Evolutionary conservation across 2,113 vertebrate species (phyloP).

Genomic region (Barnardius zonarius): DNA sequence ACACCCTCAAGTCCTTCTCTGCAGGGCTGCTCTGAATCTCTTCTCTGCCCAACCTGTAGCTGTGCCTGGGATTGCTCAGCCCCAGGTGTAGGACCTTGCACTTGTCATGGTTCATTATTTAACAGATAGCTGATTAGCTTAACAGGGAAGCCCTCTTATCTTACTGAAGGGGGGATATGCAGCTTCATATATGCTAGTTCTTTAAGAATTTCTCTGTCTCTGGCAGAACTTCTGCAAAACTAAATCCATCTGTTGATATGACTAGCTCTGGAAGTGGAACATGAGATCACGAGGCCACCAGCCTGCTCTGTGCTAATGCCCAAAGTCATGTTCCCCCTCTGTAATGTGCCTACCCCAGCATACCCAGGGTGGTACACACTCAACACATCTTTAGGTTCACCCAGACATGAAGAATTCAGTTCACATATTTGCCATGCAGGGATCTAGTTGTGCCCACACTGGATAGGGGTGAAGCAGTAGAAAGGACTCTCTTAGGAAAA

Average conservation of each 20-base stretch:
- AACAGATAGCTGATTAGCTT: neutral
- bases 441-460: rapidly evolving
- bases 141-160: neutral
- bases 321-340: rapidly evolving
- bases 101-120: neutral
- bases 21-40: too few relatives aligned
- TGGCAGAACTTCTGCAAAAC: rapidly evolving
- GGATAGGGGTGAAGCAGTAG: neutral
- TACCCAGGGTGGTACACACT: rapidly evolving
- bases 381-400: neutral
- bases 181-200: rapidly evolving
- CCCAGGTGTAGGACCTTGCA: too few relatives aligned
- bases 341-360: neutral
- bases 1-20: too few relatives aligned
- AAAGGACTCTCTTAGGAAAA: neutral
- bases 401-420: neutral
- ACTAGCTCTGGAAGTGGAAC: neutral
- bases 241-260: rapidly evolving
- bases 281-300: neutral
- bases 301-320: neutral
- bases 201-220: neutral
- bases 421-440: neutral
- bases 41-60: too few relatives aligned
- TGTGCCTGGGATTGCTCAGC: too few relatives aligned
- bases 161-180: neutral